phyloP scores from a whole-genome alignment of 2,797 vertebrate genomes.

The Diceros bicornis region DNA sequence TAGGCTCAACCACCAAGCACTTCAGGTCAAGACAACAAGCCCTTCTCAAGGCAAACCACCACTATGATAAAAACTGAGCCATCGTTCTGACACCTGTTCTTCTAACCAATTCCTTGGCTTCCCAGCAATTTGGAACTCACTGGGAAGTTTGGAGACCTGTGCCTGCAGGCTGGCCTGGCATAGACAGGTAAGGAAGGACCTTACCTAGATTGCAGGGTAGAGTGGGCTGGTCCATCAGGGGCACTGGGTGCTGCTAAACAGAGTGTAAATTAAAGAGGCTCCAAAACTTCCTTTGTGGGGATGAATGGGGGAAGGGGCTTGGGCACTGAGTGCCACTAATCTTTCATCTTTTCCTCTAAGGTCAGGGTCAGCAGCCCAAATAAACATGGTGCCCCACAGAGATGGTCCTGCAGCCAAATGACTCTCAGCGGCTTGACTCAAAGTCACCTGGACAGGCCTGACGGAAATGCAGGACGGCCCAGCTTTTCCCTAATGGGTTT shows the following conservation, averaged over 20 bases:
- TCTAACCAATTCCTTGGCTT: not conserved
- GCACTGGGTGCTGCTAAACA: not conserved
- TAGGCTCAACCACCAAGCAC: not conserved
- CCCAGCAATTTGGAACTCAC: not conserved
- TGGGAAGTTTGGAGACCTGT: not conserved
- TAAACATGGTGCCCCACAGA: conserved; percentile 67
- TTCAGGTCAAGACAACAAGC: conserved; percentile 7
- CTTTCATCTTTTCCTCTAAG: conserved; percentile 40
- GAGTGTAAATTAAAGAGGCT: not conserved
- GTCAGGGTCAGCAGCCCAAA: conserved; percentile 21
- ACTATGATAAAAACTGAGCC: not conserved
- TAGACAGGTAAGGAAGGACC: not conserved
- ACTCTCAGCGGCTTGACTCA: conserved; percentile 64
- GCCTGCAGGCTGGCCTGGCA: not conserved
- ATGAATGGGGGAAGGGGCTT: not conserved
- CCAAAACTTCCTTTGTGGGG: not conserved
- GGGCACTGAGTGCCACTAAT: not conserved
- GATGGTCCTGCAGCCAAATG: conserved; percentile 30
- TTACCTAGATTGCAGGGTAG: not conserved
- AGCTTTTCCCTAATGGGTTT: conserved; percentile 80
- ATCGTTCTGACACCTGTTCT: not conserved
- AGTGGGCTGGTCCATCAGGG: not conserved
- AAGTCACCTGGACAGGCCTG: conserved; percentile 66
- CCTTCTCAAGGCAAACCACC: not conserved
- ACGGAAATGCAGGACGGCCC: conserved; percentile 41